Evolutionary conservation across 2,888 invertebrate species (phyloP).

Genomic region (Trachelus tabidus): DNA sequence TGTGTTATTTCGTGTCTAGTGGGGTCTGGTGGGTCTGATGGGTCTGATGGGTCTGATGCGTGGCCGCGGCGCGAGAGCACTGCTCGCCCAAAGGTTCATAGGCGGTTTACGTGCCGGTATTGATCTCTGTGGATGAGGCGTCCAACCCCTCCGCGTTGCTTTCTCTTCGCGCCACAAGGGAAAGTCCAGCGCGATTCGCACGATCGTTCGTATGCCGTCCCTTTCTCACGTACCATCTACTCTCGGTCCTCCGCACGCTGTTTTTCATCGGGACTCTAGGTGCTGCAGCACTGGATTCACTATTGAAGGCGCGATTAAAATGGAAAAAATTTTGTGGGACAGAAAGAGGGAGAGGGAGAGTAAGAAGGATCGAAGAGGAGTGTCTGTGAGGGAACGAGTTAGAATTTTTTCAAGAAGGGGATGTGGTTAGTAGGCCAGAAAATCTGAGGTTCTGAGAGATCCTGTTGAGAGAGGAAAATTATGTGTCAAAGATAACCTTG

Average conservation of each 20-base stretch:
- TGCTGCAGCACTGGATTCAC: not conserved
- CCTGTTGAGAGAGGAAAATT: no score
- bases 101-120: conserved; percentile 49
- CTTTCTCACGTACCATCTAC: not conserved
- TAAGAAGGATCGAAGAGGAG: no score
- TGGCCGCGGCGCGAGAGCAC: conserved; percentile 56
- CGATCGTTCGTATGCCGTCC: not conserved
- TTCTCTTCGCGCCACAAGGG: conserved; percentile 1
- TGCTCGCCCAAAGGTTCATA: conserved; percentile 42
- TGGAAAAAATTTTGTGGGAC: not conserved
- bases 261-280: not conserved
- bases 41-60: conserved; percentile 37
- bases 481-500: not conserved
- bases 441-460: no score
- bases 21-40: no score
- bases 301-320: not conserved
- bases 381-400: no score
- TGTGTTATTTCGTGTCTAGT: not conserved
- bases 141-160: conserved; percentile 18
- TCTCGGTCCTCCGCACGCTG: not conserved
- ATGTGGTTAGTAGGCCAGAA: no score
- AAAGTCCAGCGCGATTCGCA: conserved; percentile 6
- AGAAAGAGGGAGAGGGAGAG: no score
- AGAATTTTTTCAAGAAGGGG: no score
- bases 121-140: conserved; percentile 48